Base-by-base conservation (phyloP, 92 coral and sea anemone genomes). In the Phenganax marumi region DNA sequence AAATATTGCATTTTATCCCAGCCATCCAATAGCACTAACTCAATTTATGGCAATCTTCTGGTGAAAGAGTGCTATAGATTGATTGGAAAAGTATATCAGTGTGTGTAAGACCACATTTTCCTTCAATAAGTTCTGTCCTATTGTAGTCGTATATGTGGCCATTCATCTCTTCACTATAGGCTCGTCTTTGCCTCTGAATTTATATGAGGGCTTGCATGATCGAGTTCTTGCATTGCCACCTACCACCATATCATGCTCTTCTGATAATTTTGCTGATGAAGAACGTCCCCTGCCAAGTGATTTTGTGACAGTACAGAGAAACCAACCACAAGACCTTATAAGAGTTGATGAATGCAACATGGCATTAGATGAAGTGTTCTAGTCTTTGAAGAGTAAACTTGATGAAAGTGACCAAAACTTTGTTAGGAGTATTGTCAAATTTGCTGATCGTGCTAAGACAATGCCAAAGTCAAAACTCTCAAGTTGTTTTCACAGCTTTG, bases 321-420 rank as follows among this genome's bases (percentile, higher is more conserved):
- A 72, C 7, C 52, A 72, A n/a, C 77, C 77, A 25, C 77, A 72
- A 50, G 60, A 72, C 12, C 16, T 26, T 11, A 24, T 72, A 13
- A 12, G 57, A 12, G 51, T 12, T 7, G 55, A 46, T 7, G 77
- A 72, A 18, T 72, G 77, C 10, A 39, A 49, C 11, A 16, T 8
- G 3, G 63, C 63, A 14, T 56, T 56, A 56, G 21, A 56, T 14
- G n/a, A 56, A 56, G 63, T 19, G n/a, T 56, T 56, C 1, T 2
- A 14, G 63, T 14, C 21, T 14, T 56, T 56, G 3, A 19, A 56
- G 21, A 56, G 63, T 56, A 56, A 56, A 56, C n/a, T 56, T 14
- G n/a, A 56, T 56, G 7, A 14, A 56, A 56, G n/a, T 33, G 43
- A 33, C 3, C 43, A 33, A 33, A 33, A 33, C 2, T 1, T 33